A percentile compares a stretch with the other conserved stretches of the same genome.
Conservation (phyloP, 2,113 vertebrate genomes). For the Syrrhaptes paradoxus region DNA sequence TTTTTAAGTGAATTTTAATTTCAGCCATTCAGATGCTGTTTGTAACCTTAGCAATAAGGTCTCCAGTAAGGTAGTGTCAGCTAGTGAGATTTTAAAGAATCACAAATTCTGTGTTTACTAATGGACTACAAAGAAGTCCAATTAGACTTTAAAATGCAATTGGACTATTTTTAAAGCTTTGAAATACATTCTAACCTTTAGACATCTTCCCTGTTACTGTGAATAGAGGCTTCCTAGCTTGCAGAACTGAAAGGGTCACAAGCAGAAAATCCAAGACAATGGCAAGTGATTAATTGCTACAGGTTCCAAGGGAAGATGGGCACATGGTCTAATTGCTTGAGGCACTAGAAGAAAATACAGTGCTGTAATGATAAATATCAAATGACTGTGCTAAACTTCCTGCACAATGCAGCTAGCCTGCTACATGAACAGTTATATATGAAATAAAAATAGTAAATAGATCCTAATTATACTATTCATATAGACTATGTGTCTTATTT, state of each 20-base stretch:
- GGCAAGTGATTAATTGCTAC: slow-evolving; percentile 13
- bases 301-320: neutral
- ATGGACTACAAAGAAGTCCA: neutral
- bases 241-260: slow-evolving; percentile 5
- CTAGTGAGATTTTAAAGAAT: neutral
- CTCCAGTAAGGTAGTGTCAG: neutral
- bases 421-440: neutral
- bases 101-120: neutral
- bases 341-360: neutral
- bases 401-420: neutral
- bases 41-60: neutral
- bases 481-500: neutral
- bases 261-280: slow-evolving; percentile 37
- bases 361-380: slow-evolving; percentile 8
- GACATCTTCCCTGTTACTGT: neutral
- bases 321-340: slow-evolving; percentile 30
- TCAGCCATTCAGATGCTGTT: neutral
- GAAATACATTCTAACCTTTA: neutral
- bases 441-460: neutral
- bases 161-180: neutral
- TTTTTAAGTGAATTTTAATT: slow-evolving; percentile 17
- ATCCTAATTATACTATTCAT: neutral
- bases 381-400: neutral
- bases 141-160: neutral
- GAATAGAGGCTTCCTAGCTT: neutral